Evolutionary conservation across 2,888 invertebrate genomes (phyloP), one percentile per base, ranked within the genome.

Genomic region (Erannis defoliaria): DNA sequence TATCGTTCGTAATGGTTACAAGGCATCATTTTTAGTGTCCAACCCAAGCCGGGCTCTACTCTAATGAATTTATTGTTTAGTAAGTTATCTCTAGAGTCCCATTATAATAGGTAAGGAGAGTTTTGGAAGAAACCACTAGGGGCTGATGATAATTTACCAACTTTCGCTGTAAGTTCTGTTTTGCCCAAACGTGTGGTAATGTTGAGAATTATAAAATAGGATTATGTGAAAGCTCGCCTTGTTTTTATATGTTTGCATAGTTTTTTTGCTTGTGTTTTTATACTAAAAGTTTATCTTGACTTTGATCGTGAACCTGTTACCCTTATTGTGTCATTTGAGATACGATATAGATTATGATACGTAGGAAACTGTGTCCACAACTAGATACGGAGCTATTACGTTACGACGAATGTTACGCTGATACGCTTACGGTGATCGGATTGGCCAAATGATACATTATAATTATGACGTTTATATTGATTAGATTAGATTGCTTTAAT

Each of bases 41-140:
- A 48, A 56, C 62, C 65, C 55, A 35, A 66, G 53, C 61, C 55
- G 62, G 77, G 75, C 74, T 80, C 73, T 71, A 69, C 62, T 65
- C 45, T 81, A 87, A 88, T 89, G 77, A 86, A 88, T 89, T 87
- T 87, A 88, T 85, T 77, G 79, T 76, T 70, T 64, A 76, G 79
- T 78, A 77, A 81, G 77, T 75, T 76, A 76, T 76, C 81, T 77
- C 80, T 33, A 12, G 72, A 64, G 75, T 48, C 48, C 66, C 64
- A 74, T 72, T 60, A 62, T 46, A 26, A 55, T 49, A 61, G 55
- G 51, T 51, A 33, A 64, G 57, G 64, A 63, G 67, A 64, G 55
- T 62, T 69, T 55, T 56, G 49, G 48, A 54, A 58, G 64, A 59
- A 62, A 49, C 49, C 64, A 55, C 65, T 16, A 43, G 59, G 62